These are phyloP conservation scores for Cyclura pinguis DNA, from an alignment of 2,797 vertebrate genomes.

Conservation along the genomic window DNA sequence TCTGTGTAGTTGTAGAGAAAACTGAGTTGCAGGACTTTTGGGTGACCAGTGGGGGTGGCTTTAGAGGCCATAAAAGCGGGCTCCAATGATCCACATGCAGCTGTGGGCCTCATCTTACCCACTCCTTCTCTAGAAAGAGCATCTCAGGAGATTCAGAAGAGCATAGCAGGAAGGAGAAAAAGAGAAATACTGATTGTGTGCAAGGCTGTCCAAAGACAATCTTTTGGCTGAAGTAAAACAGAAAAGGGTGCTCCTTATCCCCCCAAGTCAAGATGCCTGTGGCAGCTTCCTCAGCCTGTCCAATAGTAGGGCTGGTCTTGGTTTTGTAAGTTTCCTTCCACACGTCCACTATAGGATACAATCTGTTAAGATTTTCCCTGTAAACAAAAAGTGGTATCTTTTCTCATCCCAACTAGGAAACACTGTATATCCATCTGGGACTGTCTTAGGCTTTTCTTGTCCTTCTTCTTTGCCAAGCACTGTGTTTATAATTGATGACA, in stretches of 20 bases:
- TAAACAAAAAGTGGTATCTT: background rate
- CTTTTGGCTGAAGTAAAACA: background rate
- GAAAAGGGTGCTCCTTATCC: background rate
- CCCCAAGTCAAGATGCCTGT: background rate
- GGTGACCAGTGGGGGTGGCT: too few species aligned
- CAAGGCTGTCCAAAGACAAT: background rate
- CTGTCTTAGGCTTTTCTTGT: background rate
- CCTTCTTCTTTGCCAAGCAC: background rate
- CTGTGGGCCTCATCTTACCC: too few species aligned
- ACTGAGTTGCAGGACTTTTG: too few species aligned
- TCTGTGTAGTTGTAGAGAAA: too few species aligned
- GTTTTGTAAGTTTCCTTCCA: too few species aligned
- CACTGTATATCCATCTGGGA: background rate
- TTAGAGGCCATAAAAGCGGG: too few species aligned
- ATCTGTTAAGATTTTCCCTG: background rate
- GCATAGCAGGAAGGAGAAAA: background rate
- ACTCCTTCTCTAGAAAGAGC: too few species aligned
- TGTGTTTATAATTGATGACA: conserved; percentile 34
- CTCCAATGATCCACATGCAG: too few species aligned
- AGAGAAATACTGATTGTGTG: background rate
- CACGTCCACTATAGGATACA: too few species aligned
- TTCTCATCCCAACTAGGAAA: background rate
- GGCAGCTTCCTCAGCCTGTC: too few species aligned
- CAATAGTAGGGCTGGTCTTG: too few species aligned
- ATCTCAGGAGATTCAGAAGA: background rate